Conservation (phyloP, 2,113 vertebrate genomes). For the Seriola rivoliana region DNA sequence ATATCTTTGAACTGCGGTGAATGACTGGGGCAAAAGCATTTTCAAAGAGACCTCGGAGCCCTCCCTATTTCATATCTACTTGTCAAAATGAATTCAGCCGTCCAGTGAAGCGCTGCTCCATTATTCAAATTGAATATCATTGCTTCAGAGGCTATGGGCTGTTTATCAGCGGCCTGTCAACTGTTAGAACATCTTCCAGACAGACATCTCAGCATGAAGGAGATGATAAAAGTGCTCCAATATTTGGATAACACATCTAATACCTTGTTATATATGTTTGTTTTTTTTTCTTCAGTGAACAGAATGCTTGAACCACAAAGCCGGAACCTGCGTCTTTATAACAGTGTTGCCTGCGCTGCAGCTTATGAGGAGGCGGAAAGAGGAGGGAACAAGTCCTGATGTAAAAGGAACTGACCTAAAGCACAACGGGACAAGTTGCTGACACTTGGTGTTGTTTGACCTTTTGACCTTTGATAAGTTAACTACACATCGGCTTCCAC, state of each 20-base stretch:
- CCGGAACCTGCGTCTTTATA: conserved; percentile 13
- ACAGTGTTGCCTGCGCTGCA: neutral
- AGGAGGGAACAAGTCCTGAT: neutral
- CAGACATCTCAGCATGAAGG: conserved; percentile 43
- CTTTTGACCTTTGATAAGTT: neutral
- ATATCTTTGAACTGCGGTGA: conserved; percentile 55
- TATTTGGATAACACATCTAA: conserved; percentile 49
- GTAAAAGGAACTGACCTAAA: neutral
- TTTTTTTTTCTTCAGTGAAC: neutral
- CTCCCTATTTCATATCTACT: conserved; percentile 60
- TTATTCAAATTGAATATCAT: conserved; percentile 78
- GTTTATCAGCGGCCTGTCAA: conserved; percentile 71
- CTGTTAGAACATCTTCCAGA: conserved; percentile 58
- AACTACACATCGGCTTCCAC: neutral
- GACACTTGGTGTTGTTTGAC: neutral
- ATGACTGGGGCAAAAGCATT: conserved; percentile 39
- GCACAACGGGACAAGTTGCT: neutral
- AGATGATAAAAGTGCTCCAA: conserved; percentile 34
- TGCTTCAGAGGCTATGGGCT: conserved; percentile 63
- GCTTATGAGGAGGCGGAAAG: too few relatives aligned
- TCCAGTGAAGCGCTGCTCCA: conserved; percentile 57
- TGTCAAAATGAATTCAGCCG: conserved; percentile 69
- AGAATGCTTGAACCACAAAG: conserved; percentile 24
- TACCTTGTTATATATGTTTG: neutral
- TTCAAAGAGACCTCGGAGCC: conserved; percentile 57